phyloP scores from a whole-genome alignment of 2,797 vertebrate species.

The Hylomyscus alleni region DNA sequence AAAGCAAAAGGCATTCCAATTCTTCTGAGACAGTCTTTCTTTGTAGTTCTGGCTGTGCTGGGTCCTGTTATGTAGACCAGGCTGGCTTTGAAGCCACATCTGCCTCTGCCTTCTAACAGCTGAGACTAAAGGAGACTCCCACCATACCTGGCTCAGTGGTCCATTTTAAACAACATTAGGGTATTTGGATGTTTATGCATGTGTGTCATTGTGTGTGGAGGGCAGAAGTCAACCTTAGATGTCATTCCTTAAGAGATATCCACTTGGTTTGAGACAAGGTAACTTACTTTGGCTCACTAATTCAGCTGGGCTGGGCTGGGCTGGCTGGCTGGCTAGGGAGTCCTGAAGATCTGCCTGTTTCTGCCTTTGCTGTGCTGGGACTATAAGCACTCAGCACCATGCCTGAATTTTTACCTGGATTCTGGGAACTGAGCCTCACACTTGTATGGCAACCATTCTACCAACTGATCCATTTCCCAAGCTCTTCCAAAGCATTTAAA shows the following conservation, averaged over 20 bases:
- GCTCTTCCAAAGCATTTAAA: neutral
- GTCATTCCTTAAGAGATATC: neutral
- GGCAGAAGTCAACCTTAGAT: neutral
- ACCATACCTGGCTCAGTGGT: neutral
- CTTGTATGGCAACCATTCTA: neutral
- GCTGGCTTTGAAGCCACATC: neutral
- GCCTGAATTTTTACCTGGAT: neutral
- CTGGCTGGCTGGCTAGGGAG: neutral
- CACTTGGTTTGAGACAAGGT: neutral
- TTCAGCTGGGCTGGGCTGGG: neutral
- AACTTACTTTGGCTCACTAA: neutral
- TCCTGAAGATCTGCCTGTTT: neutral
- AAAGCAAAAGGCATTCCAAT: neutral
- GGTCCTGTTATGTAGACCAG: no score
- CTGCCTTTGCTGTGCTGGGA: neutral
- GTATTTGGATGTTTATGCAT: neutral
- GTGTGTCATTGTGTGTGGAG: neutral
- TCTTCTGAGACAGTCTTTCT: neutral
- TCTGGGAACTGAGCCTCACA: neutral
- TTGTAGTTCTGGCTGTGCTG: neutral
- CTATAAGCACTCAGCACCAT: neutral
- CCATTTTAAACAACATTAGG: neutral
- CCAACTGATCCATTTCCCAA: neutral
- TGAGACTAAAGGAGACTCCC: neutral
- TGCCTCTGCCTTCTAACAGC: neutral